phyloP scores from a whole-genome alignment of 1,140 invertebrate genomes.

The Pseudomyrmex sp. region DNA sequence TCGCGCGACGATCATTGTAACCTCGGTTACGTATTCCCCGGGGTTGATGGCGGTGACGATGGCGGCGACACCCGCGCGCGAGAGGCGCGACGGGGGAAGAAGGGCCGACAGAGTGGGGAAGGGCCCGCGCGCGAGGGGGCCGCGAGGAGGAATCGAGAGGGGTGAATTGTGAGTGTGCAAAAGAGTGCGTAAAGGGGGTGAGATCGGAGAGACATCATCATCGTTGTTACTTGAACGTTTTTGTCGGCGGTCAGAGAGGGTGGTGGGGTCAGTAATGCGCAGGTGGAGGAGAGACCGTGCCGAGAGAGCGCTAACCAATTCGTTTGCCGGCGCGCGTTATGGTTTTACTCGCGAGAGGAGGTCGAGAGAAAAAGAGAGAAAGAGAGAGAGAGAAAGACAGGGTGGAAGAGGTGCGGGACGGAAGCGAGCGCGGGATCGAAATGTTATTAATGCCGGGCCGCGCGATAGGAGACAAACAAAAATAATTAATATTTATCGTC shows the following conservation, averaged over 20 bases:
- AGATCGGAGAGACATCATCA: constrained; percentile 58
- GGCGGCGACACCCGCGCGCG: constrained; percentile 41
- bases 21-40: constrained; percentile 79
- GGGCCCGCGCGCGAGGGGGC: constrained; percentile 42
- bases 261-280: constrained; percentile 46
- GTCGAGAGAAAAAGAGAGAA: constrained; percentile 18
- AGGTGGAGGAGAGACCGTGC: constrained; percentile 67
- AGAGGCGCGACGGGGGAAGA: constrained; percentile 19
- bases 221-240: constrained; percentile 83
- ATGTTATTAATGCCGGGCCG: constrained; percentile 85
- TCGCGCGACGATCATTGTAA: constrained; percentile 84
- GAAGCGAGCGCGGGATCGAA: constrained; percentile 72
- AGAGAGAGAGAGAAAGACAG: neutral
- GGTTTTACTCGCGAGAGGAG: constrained; percentile 65
- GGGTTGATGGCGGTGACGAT: constrained; percentile 55
- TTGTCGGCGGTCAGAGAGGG: constrained; percentile 65
- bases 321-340: constrained; percentile 76
- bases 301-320: constrained; percentile 70
- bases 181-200: constrained; percentile 57
- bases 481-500: constrained; percentile 86
- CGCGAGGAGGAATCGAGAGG: constrained; percentile 33
- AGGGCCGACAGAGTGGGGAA: constrained; percentile 45
- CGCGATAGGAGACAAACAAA: constrained; percentile 84
- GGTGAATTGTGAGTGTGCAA: neutral
- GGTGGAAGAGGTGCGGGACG: neutral